A percentile compares a stretch with the other conserved stretches of the same genome.
These are phyloP conservation scores for Anaspis maculata DNA, from an alignment of 2,888 invertebrate species.

Conservation along the genomic window DNA sequence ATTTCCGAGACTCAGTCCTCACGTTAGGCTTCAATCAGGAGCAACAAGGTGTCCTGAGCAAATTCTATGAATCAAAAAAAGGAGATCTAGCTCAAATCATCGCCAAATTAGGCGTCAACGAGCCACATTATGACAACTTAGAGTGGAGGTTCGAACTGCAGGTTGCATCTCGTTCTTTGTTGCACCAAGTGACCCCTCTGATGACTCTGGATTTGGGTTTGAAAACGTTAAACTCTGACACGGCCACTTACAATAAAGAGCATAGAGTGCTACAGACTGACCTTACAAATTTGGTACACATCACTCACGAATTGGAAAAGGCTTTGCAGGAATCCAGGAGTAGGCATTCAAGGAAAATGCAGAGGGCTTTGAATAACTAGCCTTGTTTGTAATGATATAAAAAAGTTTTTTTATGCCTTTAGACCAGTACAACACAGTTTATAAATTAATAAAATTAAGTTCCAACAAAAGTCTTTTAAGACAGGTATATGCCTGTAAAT, in stretches of 20 bases:
- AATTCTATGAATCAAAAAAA: conserved; percentile 52
- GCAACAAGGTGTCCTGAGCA: conserved; percentile 50
- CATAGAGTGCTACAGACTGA: conserved; percentile 50
- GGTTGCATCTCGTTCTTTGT: conserved; percentile 52
- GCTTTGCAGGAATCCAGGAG: conserved; percentile 55
- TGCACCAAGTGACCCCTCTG: conserved; percentile 51
- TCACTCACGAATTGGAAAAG: conserved; percentile 54
- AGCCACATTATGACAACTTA: conserved; percentile 49
- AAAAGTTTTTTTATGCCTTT: too few relatives aligned
- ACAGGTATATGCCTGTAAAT: too few relatives aligned
- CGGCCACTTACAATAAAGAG: conserved; percentile 34
- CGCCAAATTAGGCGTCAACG: conserved; percentile 40
- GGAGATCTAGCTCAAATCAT: conserved; percentile 47
- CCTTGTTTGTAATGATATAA: too few relatives aligned
- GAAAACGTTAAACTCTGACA: conserved; percentile 30
- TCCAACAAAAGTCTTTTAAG: neutral
- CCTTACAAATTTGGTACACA: conserved; percentile 52
- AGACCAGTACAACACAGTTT: neutral
- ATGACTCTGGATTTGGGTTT: conserved; percentile 49
- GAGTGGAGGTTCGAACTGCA: conserved; percentile 62
- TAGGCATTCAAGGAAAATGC: conserved; percentile 38
- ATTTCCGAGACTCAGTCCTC: conserved; percentile 43
- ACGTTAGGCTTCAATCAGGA: conserved; percentile 53
- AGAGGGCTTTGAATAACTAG: conserved; percentile 31
- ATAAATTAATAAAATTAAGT: neutral